These are phyloP conservation scores for Myrmecobius fasciatus DNA, from an alignment of 2,113 vertebrate species.

Conservation along the genomic window DNA sequence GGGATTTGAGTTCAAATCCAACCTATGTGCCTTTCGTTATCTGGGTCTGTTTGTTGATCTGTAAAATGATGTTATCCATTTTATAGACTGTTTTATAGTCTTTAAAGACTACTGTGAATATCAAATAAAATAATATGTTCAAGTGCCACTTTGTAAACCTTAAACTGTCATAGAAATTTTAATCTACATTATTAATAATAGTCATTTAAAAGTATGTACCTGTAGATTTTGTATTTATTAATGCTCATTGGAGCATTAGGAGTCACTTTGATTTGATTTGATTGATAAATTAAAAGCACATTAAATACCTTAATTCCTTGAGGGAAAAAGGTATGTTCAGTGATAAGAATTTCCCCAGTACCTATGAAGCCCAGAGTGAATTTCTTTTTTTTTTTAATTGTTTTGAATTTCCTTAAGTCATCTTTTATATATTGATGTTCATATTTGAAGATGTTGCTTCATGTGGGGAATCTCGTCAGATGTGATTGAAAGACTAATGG, in stretches of 20 bases:
- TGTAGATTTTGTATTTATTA: neutral
- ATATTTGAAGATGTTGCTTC: neutral
- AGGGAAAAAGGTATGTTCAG: slow-evolving; percentile 4
- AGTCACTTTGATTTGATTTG: neutral
- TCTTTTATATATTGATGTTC: neutral
- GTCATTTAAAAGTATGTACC: neutral
- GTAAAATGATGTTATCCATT: neutral
- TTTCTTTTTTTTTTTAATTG: neutral
- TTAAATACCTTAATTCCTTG: slow-evolving; percentile 24
- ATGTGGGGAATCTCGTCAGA: neutral
- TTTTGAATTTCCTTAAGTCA: slow-evolving; percentile 9
- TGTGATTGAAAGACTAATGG: neutral
- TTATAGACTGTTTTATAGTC: too few species aligned
- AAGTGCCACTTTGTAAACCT: neutral
- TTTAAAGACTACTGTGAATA: neutral
- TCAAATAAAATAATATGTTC: neutral
- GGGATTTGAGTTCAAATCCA: neutral
- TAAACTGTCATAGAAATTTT: neutral
- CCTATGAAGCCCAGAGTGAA: neutral
- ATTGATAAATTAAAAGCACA: neutral
- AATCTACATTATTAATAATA: neutral
- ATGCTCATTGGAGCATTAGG: neutral
- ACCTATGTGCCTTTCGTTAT: neutral
- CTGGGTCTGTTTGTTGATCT: neutral
- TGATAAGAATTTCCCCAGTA: neutral